A percentile compares a stretch with the other conserved stretches of the same genome.
Evolutionary conservation across 2,113 vertebrate genomes (phyloP).

Genomic region (Agelaius tricolor): DNA sequence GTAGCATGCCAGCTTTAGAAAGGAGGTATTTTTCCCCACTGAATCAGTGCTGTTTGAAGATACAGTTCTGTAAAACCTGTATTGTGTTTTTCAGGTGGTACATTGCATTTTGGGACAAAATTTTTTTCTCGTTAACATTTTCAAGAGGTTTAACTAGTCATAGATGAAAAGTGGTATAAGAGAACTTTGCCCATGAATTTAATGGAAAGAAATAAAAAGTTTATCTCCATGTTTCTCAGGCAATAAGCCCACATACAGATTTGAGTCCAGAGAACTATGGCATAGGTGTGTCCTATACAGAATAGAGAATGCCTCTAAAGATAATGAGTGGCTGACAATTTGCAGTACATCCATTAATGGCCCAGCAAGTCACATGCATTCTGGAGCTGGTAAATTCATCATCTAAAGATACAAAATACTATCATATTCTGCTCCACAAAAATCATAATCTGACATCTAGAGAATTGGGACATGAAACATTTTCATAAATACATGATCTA

Average conservation of each 20-base stretch:
- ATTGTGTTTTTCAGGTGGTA: not conserved
- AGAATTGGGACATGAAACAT: not conserved
- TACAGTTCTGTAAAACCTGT: not conserved
- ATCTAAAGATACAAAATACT: not conserved
- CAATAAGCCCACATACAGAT: not conserved
- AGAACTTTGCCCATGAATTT: not conserved
- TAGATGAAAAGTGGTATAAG: not conserved
- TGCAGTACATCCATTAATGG: not conserved
- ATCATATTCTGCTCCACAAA: not conserved
- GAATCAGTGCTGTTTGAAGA: not conserved
- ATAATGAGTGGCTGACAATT: not conserved
- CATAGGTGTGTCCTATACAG: not conserved
- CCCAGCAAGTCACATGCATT: slow-evolving; percentile 11
- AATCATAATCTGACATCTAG: not conserved
- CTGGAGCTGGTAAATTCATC: slow-evolving; percentile 5
- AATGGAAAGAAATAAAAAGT: not conserved
- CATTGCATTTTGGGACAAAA: not conserved
- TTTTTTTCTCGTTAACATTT: not conserved
- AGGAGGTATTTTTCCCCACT: not conserved
- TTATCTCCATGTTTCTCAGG: not conserved
- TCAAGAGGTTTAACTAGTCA: not conserved
- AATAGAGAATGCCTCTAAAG: not conserved
- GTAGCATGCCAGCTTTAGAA: not conserved
- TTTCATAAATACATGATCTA: not conserved
- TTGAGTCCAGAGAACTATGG: not conserved